Evolutionary conservation across 2,797 vertebrate genomes (phyloP).

Genomic region (Mormyrops boulengeri): DNA sequence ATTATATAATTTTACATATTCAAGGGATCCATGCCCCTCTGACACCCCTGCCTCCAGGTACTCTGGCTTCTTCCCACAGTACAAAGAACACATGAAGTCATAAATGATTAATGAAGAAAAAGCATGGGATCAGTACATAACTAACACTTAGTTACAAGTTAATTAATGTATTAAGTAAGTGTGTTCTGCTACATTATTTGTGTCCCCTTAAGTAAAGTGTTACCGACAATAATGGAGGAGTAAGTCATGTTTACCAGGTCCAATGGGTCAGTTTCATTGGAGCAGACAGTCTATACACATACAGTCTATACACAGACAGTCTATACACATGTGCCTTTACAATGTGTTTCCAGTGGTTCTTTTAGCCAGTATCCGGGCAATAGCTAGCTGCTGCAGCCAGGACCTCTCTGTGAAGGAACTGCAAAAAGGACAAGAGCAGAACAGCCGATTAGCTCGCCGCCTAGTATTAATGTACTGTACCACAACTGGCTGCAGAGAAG

Average conservation of each 20-base stretch:
- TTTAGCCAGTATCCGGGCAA: slow-evolving; percentile 59
- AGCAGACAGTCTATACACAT: not conserved
- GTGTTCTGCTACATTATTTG: not conserved
- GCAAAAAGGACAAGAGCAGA: slow-evolving; percentile 26
- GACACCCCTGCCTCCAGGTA: not conserved
- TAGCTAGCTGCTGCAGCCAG: slow-evolving; percentile 62
- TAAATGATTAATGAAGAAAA: not conserved
- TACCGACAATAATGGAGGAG: not conserved
- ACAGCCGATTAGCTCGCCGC: not conserved
- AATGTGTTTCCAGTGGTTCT: slow-evolving; percentile 43
- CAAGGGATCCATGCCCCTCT: not conserved
- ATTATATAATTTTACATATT: not conserved
- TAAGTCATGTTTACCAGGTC: not conserved
- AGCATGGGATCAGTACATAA: not conserved
- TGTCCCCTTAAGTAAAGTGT: not conserved
- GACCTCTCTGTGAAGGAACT: slow-evolving; percentile 69
- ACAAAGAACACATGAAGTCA: not conserved
- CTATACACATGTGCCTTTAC: not conserved
- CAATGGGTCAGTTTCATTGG: not conserved
- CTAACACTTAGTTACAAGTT: not conserved
- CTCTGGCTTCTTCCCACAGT: not conserved
- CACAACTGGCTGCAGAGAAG: not conserved
- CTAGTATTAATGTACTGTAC: too few relatives aligned
- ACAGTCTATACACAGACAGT: not conserved
- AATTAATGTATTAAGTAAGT: not conserved